These are phyloP conservation scores for Synergus umbraculus DNA, from an alignment of 2,888 invertebrate genomes.

Conservation along the genomic window DNA sequence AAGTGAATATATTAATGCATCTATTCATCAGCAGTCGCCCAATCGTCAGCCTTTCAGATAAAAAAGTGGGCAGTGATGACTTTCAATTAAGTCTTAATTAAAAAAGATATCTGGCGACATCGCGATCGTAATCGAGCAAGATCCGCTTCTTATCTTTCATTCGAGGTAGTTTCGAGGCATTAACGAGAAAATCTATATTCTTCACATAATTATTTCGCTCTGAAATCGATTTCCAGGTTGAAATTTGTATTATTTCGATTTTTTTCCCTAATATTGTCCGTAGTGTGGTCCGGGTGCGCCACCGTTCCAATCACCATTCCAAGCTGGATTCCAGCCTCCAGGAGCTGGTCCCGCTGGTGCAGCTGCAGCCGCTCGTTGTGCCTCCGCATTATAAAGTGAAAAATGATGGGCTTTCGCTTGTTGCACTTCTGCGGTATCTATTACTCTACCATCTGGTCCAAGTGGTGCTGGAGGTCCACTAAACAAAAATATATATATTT, in stretches of 20 bases:
- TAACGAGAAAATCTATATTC: background rate
- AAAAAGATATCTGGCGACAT: constrained; percentile 1
- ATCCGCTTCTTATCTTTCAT: constrained; percentile 2
- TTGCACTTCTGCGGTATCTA: constrained; percentile 76
- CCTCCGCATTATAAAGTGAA: constrained; percentile 71
- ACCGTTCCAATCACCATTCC: constrained; percentile 55
- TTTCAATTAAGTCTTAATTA: background rate
- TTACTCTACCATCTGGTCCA: constrained; percentile 73
- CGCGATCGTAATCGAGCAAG: background rate
- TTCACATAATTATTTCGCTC: background rate
- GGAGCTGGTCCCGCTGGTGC: constrained; percentile 59
- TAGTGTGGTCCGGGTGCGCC: constrained; percentile 28
- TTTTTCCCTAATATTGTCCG: constrained; percentile 19
- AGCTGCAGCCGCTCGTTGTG: constrained; percentile 61
- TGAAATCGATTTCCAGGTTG: constrained; percentile 9
- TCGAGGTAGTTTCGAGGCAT: constrained; percentile 32
- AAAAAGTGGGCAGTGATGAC: background rate
- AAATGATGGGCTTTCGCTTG: constrained; percentile 75
- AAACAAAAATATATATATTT: background rate
- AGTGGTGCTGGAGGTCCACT: constrained; percentile 75
- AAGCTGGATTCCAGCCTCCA: constrained; percentile 64
- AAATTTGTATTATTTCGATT: background rate
- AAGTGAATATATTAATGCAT: constrained; percentile 9
- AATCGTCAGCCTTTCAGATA: background rate
- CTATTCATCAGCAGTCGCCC: background rate